phyloP scores from a whole-genome alignment of 2,113 vertebrate species.

The human region DNA sequence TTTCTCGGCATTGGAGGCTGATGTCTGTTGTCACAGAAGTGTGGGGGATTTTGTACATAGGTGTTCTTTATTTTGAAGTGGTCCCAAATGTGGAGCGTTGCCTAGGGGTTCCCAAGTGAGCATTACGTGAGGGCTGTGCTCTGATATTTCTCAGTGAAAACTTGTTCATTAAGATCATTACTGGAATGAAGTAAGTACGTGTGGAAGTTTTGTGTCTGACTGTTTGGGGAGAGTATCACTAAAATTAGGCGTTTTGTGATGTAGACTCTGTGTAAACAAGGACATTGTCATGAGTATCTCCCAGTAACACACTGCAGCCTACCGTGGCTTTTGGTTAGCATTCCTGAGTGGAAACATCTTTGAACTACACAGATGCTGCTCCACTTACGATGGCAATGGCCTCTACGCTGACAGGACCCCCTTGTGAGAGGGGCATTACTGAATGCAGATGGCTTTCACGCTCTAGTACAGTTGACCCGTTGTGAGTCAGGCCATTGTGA shows the following conservation, averaged over 20 bases:
- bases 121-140: not conserved
- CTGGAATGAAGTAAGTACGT: not conserved
- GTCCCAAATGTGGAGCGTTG: not conserved
- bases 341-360: too few species aligned
- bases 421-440: not conserved
- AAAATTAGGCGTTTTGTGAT: too few species aligned
- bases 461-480: fast-evolving
- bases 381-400: not conserved
- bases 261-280: not conserved
- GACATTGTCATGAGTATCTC: fast-evolving
- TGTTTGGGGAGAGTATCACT: not conserved
- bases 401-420: too few species aligned
- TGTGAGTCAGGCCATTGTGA: not conserved
- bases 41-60: not conserved
- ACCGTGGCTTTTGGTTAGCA: not conserved
- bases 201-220: not conserved
- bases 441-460: not conserved
- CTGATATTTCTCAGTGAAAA: not conserved
- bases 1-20: too few species aligned
- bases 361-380: not conserved
- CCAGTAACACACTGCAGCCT: fast-evolving
- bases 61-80: not conserved
- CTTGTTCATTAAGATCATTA: not conserved
- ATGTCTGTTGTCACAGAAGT: not conserved
- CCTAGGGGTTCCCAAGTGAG: not conserved